Evolutionary conservation across 2,797 vertebrate genomes (phyloP).

Genomic region (Dendrocincla tyrannina): DNA sequence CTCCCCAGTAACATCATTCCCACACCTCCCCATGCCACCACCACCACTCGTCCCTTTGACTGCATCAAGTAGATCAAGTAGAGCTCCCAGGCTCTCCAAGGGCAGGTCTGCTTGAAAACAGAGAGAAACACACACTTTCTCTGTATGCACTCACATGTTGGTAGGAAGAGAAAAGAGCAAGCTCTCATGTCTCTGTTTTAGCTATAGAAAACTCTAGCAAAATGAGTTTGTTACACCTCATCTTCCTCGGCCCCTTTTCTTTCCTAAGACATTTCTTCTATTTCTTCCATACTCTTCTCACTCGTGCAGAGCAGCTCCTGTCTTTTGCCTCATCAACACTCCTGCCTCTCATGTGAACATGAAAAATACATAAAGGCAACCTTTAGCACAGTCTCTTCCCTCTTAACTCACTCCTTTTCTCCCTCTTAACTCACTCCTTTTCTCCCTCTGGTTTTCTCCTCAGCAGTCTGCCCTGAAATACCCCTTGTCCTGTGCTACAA

Average conservation of each 20-base stretch:
- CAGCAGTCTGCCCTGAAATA: not conserved
- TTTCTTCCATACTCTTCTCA: not conserved
- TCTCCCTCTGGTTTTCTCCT: not conserved
- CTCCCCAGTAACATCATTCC: not conserved
- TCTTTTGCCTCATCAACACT: not conserved
- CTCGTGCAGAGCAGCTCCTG: not conserved
- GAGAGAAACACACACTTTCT: not conserved
- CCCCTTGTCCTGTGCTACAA: not conserved
- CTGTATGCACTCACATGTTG: not conserved
- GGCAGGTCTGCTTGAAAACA: not conserved
- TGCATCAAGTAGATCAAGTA: not conserved
- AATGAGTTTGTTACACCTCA: not conserved
- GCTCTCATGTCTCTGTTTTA: not conserved
- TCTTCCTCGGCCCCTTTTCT: not conserved
- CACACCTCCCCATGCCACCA: not conserved
- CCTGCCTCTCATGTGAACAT: too few relatives aligned
- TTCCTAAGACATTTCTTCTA: not conserved
- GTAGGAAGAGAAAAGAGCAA: not conserved
- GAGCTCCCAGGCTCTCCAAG: not conserved
- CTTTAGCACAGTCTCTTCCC: too few relatives aligned
- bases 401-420: not conserved
- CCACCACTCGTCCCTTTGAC: not conserved
- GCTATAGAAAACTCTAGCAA: not conserved
- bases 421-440: not conserved
- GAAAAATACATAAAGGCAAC: too few relatives aligned